phyloP scores from a whole-genome alignment of 2,888 invertebrate genomes.

The Sphaerophoria rueppellii region DNA sequence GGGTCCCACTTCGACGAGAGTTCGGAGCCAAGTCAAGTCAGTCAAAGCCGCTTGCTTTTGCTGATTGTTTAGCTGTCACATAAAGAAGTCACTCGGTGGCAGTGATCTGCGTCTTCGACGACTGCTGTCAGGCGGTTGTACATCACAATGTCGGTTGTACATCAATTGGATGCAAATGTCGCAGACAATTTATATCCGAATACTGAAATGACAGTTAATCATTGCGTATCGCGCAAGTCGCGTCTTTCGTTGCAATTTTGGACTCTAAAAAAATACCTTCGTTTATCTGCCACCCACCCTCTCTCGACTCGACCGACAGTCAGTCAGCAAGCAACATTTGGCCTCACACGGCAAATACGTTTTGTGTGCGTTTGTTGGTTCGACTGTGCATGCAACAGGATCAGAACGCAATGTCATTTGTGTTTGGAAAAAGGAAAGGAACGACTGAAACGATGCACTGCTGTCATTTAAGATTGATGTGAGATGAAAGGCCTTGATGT shows the following conservation, averaged over 20 bases:
- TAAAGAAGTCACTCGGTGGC: constrained; percentile 70
- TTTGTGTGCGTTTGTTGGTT: constrained; percentile 14
- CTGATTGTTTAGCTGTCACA: constrained; percentile 70
- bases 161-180: constrained; percentile 76
- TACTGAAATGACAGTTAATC: constrained; percentile 73
- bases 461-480: constrained; percentile 60
- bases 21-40: not conserved
- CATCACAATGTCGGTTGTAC: constrained; percentile 74
- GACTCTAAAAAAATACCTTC: constrained; percentile 28
- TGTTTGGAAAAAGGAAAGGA: constrained; percentile 25
- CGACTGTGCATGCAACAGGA: constrained; percentile 9
- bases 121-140: constrained; percentile 63
- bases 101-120: constrained; percentile 62
- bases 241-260: constrained; percentile 51
- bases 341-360: not conserved
- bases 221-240: constrained; percentile 69
- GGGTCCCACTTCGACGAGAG: constrained; percentile 24
- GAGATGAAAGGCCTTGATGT: constrained; percentile 54
- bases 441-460: constrained; percentile 43
- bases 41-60: constrained; percentile 32
- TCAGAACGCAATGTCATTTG: constrained; percentile 20
- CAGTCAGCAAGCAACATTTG: not conserved
- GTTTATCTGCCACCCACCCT: constrained; percentile 12
- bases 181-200: constrained; percentile 75
- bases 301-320: not conserved